Evolutionary conservation across 37 sponge, comb jelly and placozoan species (phyloP).

Genomic region (Cladorhizidae sp.): DNA sequence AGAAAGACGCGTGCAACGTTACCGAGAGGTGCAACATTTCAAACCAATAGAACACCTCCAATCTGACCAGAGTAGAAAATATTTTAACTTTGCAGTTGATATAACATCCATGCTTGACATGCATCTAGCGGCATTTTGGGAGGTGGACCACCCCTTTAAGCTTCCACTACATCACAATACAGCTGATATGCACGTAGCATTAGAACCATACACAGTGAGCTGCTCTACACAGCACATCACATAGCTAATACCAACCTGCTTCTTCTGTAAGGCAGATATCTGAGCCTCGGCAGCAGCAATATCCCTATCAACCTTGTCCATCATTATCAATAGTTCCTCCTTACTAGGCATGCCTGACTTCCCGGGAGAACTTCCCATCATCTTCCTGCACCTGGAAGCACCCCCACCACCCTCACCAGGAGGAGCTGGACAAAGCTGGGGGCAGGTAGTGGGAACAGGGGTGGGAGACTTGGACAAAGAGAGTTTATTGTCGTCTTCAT

Average conservation of each 20-base stretch:
- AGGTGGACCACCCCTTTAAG: no score
- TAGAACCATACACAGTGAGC: no score
- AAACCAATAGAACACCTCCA: no score
- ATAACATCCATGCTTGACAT: no score
- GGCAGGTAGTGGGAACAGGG: neutral
- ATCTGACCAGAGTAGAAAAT: no score
- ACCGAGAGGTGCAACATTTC: no score
- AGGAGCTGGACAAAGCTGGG: neutral
- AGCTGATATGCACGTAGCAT: no score
- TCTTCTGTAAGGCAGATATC: conserved; percentile 56
- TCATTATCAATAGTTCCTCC: conserved; percentile 72
- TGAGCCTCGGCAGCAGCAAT: conserved; percentile 56
- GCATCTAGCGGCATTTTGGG: no score
- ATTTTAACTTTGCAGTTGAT: no score
- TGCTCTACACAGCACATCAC: no score
- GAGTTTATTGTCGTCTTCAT: conserved; percentile 24
- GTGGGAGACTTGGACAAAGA: neutral
- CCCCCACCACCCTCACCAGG: neutral
- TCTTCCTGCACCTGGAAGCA: neutral
- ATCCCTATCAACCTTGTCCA: conserved; percentile 76
- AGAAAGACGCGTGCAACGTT: no score
- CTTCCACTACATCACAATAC: no score
- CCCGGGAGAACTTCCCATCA: neutral
- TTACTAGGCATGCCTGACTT: conserved; percentile 35
- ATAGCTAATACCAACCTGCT: conserved; percentile 55